These are phyloP conservation scores for Philonicus albiceps DNA, from an alignment of 2,888 invertebrate species.

Conservation along the genomic window DNA sequence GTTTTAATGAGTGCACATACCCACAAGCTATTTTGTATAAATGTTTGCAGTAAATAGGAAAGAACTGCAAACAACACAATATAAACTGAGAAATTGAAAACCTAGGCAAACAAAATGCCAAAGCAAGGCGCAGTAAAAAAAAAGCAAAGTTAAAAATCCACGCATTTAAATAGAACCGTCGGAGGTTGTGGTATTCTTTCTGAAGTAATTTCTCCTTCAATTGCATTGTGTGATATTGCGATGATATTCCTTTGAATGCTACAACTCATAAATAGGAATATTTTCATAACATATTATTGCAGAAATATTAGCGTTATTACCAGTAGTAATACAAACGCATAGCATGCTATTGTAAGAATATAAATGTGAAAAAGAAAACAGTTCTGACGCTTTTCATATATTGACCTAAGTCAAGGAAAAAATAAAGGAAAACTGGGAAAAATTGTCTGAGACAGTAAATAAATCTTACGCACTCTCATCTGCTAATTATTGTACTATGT, in stretches of 20 bases:
- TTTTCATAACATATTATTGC: background rate
- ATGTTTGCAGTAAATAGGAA: background rate
- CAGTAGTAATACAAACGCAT: background rate
- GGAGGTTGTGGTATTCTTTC: background rate
- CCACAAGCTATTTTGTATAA: background rate
- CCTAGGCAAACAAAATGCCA: too few species aligned
- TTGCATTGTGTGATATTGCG: background rate
- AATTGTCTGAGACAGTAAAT: background rate
- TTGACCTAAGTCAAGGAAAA: too few species aligned
- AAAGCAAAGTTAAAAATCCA: background rate
- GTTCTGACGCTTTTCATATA: too few species aligned
- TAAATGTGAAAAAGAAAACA: too few species aligned
- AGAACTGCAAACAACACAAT: background rate
- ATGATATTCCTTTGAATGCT: background rate
- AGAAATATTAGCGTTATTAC: background rate
- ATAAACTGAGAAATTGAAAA: too few species aligned
- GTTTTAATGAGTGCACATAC: too few species aligned
- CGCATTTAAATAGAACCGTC: background rate
- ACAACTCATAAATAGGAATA: background rate
- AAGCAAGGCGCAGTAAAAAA: background rate
- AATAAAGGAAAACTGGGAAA: too few species aligned
- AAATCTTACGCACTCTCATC: background rate
- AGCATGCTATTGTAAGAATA: background rate
- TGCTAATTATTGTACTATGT: background rate
- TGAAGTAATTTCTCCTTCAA: background rate